phyloP scores from a whole-genome alignment of 2,888 invertebrate species.

The Siphonodentalium dalli region DNA sequence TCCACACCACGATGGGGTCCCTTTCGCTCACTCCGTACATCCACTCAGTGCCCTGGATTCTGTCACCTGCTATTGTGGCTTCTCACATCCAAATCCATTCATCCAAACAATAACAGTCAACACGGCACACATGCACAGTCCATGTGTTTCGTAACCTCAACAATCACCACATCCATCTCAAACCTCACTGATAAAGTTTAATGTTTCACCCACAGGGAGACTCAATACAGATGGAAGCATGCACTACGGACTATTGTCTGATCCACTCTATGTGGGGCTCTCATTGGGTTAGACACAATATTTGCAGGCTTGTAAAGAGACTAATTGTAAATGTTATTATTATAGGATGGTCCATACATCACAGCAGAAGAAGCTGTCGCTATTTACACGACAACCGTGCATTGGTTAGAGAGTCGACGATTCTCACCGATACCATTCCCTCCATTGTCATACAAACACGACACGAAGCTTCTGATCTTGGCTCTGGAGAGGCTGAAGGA shows the following conservation, averaged over 20 bases:
- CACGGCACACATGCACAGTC: neutral
- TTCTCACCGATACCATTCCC: constrained; percentile 99
- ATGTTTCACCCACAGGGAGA: too few species aligned
- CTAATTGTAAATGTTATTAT: neutral
- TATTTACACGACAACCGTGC: constrained; percentile 99
- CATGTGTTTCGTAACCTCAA: neutral
- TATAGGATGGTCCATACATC: constrained; percentile 95
- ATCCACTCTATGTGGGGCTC: too few species aligned
- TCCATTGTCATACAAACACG: constrained; percentile 98
- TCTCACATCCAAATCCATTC: neutral
- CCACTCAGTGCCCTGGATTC: too few species aligned
- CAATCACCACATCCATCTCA: too few species aligned
- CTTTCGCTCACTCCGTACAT: too few species aligned
- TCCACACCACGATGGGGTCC: too few species aligned
- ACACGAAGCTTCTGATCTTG: constrained; percentile 96
- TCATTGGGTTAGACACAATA: too few species aligned
- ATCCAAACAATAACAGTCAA: neutral
- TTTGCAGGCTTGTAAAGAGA: too few species aligned
- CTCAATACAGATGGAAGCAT: too few species aligned
- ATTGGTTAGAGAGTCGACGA: constrained; percentile 97
- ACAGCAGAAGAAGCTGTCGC: constrained; percentile 99
- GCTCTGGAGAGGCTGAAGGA: constrained; percentile 96
- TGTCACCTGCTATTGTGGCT: neutral
- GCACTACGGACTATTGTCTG: too few species aligned
- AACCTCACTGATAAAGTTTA: too few species aligned